phyloP scores from a whole-genome alignment of 2,888 invertebrate genomes.

The Chrysolina haemoptera region DNA sequence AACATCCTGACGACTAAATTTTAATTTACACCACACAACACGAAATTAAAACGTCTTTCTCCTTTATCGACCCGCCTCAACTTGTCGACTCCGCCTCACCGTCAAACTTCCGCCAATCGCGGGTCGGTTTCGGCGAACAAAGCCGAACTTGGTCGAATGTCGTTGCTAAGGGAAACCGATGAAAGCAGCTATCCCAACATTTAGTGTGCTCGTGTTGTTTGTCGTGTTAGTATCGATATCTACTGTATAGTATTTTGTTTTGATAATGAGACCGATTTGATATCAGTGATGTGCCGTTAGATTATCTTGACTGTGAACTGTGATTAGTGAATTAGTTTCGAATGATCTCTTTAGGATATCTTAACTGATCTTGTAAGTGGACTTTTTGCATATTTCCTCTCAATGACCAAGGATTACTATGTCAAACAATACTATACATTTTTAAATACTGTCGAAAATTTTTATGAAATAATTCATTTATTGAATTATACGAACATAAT shows the following conservation, averaged over 20 bases:
- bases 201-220: conserved; percentile 69
- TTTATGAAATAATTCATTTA: no score
- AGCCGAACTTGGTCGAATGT: conserved; percentile 62
- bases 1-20: conserved; percentile 50
- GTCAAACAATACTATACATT: background rate
- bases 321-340: conserved; percentile 54
- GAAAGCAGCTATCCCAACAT: conserved; percentile 66
- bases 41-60: conserved; percentile 63
- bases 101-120: conserved; percentile 60
- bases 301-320: conserved; percentile 52
- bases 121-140: conserved; percentile 51
- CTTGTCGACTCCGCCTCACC: conserved; percentile 54
- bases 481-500: no score
- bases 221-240: conserved; percentile 64
- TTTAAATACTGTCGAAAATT: no score
- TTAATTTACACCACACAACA: conserved; percentile 48
- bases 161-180: conserved; percentile 70
- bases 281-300: conserved; percentile 47
- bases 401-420: background rate
- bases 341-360: conserved; percentile 49
- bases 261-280: conserved; percentile 54
- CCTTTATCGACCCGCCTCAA: conserved; percentile 52
- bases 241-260: conserved; percentile 47
- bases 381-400: background rate
- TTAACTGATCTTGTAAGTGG: conserved; percentile 41